A percentile compares a stretch with the other conserved stretches of the same genome.
Evolutionary conservation across 53 echinoderm and acorn worm genomes (phyloP).

Genomic region (Arbacia lixula): DNA sequence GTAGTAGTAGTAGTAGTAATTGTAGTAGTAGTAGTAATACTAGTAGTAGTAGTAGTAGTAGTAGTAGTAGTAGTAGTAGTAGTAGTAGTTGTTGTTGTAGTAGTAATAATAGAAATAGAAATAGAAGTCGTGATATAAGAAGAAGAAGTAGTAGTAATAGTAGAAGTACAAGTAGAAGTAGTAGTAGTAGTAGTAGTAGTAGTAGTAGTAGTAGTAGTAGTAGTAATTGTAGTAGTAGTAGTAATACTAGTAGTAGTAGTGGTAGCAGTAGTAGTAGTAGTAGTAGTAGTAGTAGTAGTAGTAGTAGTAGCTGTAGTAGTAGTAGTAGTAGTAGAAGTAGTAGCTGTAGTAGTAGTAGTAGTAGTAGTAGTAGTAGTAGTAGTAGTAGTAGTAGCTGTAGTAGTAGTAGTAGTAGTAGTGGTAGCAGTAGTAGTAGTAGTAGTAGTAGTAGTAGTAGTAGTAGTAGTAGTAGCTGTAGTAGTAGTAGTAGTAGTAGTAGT

Average conservation of each 20-base stretch:
- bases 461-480: neutral
- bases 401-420: neutral
- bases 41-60: no score
- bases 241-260: no score
- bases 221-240: no score
- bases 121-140: no score
- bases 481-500: no score
- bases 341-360: neutral
- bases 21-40: no score
- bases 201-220: no score
- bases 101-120: no score
- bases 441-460: neutral
- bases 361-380: neutral
- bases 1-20: no score
- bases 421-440: neutral
- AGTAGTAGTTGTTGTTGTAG: no score
- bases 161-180: neutral
- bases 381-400: neutral
- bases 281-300: neutral
- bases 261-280: neutral
- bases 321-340: neutral
- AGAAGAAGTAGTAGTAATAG: no score
- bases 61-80: no score
- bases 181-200: neutral
- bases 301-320: neutral